Conservation (phyloP, 1,140 invertebrate genomes). For the Asbolus verrucosus region DNA sequence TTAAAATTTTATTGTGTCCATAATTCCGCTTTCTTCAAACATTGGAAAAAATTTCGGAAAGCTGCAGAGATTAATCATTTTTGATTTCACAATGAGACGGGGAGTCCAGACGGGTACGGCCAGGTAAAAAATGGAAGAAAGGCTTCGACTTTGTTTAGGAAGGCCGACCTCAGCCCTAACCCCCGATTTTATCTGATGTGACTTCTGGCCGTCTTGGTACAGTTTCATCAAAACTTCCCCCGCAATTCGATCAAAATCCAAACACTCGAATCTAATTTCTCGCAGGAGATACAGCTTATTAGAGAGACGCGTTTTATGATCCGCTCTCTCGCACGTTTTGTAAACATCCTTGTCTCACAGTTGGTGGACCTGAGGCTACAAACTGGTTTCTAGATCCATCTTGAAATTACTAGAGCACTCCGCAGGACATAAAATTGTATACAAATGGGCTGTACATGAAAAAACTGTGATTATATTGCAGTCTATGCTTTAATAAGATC, state of each 20-base stretch:
- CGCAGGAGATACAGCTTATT: background rate
- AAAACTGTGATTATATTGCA: constrained; percentile 31
- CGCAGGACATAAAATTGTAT: constrained; percentile 25
- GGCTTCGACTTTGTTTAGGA: background rate
- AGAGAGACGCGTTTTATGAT: constrained; percentile 17
- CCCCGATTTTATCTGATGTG: constrained; percentile 19
- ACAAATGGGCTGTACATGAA: constrained; percentile 5
- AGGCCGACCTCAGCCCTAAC: background rate
- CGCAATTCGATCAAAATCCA: constrained; percentile 40
- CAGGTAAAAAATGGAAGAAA: constrained; percentile 3
- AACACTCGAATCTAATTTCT: background rate
- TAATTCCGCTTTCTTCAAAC: constrained; percentile 6
- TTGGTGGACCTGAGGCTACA: constrained; percentile 33
- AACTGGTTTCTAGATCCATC: constrained; percentile 46
- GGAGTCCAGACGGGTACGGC: background rate
- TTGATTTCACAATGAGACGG: background rate
- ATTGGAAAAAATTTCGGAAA: constrained; percentile 3
- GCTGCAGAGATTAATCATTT: constrained; percentile 1
- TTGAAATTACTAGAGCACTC: constrained; percentile 47
- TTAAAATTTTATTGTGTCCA: no score
- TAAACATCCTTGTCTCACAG: constrained; percentile 31
- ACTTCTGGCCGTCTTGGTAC: constrained; percentile 16
- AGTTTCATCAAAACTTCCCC: constrained; percentile 32
- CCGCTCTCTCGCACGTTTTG: constrained; percentile 18
- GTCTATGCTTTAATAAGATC: background rate